phyloP scores from a whole-genome alignment of 2,888 invertebrate genomes.

The Pristionchus mayeri region DNA sequence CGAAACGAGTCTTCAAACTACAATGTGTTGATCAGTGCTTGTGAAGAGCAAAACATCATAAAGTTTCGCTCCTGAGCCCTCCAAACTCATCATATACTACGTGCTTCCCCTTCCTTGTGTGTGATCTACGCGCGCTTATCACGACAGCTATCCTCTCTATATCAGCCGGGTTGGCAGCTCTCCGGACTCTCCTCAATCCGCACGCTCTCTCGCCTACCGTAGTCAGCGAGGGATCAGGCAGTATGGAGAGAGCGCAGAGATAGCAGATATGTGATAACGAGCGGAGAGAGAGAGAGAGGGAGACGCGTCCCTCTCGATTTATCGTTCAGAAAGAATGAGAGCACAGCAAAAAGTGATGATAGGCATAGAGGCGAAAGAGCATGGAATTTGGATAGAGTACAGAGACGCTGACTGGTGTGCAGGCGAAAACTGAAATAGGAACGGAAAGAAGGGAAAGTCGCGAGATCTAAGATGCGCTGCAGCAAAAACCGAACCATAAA shows the following conservation, averaged over 20 bases:
- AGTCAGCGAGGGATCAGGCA: background rate
- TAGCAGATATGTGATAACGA: background rate
- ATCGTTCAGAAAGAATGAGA: constrained; percentile 43
- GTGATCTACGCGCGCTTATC: background rate
- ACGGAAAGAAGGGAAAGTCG: background rate
- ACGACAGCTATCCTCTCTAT: no score
- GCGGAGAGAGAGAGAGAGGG: background rate
- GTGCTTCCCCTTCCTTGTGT: constrained; percentile 1
- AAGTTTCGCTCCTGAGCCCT: background rate
- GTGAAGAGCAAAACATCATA: no score
- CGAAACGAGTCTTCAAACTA: no score
- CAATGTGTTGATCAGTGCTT: no score
- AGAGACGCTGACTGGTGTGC: background rate
- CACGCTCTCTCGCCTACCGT: background rate
- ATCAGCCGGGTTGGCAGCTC: constrained; percentile 10
- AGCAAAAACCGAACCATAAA: background rate
- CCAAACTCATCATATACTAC: background rate
- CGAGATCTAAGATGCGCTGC: background rate
- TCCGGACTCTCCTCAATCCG: background rate
- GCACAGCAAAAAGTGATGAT: constrained; percentile 18
- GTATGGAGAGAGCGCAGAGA: background rate
- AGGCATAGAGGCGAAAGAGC: background rate
- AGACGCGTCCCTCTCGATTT: background rate
- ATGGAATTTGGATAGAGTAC: background rate
- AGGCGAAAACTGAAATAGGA: background rate